Base-by-base conservation (phyloP, 92 coral and sea anemone genomes). In the Montipora capitata region DNA sequence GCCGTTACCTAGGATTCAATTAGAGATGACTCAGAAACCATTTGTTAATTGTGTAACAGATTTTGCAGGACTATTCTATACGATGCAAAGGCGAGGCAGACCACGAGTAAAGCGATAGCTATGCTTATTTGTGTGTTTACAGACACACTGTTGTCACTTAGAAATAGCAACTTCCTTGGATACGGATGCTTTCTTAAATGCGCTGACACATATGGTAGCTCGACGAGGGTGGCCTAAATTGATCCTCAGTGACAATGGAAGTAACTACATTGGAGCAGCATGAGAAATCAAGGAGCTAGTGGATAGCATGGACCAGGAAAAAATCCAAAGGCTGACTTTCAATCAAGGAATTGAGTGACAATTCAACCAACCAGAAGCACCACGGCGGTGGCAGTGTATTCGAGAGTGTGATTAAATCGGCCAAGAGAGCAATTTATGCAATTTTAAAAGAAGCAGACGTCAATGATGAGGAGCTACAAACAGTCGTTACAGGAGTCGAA, bases 231-330 rank as follows among this genome's bases (percentile, higher is more conserved):
- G 91, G 93, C 93, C 95, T 11, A 35, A 66, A 18, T 79, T 77
- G 68, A 93, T 90, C 91, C 86, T 93, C 8, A 90, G 96, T 59
- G 92, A 93, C 67, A 93, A 93, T 42, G 94, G 94, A 16, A 90
- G 90, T 13, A 85, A 79, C 65, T 90, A 75, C 74, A 82, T 70
- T 73, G 93, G 86, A 76, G 83, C 82, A 85, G 82, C 81, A 16
- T 38, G 82, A 84, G 89, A 84, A 69, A 82, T 82, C 40, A 69
- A 78, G 57, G 86, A 85, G 71, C 74, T 85, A 51, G 87, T 90
- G 40, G 63, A 85, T 14, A 71, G 74, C 62, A 58, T 79, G 70
- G 90, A 90, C 72, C 80, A 58, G 49, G 85, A 65, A 6, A 79
- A 90, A 79, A 72, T 80, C 42, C 80, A 90, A 79, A 65, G 62